These are phyloP conservation scores for Zoanthus sociatus DNA, from an alignment of 92 coral and sea anemone genomes.

Conservation along the genomic window DNA sequence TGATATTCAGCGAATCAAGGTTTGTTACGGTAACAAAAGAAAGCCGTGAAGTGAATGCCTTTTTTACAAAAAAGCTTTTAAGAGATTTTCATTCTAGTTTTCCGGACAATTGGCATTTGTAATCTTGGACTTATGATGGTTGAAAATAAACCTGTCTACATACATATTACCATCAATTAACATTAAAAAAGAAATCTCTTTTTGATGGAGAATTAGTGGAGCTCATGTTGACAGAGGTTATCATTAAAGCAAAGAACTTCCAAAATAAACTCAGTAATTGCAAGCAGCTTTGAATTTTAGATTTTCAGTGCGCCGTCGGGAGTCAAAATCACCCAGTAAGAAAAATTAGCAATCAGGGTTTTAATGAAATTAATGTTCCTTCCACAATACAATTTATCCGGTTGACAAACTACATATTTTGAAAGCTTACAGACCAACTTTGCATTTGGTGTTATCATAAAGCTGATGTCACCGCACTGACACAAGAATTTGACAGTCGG, in stretches of 20 bases:
- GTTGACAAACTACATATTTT: constrained; percentile 29
- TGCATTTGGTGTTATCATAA: constrained; percentile 13
- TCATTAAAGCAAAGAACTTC: constrained; percentile 22
- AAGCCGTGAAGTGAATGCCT: background rate
- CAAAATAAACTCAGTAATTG: constrained; percentile 28
- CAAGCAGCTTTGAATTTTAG: constrained; percentile 29
- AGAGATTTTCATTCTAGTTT: constrained; percentile 24
- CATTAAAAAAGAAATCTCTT: constrained; percentile 42
- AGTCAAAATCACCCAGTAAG: constrained; percentile 5
- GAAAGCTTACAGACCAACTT: constrained; percentile 5
- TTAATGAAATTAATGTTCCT: constrained; percentile 46
- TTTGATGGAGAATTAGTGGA: constrained; percentile 47
- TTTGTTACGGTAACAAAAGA: background rate
- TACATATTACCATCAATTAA: constrained; percentile 42
- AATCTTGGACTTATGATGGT: constrained; percentile 28
- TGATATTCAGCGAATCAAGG: constrained; percentile 15
- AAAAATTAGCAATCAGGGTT: constrained; percentile 28
- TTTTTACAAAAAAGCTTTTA: constrained; percentile 38
- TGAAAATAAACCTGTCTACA: constrained; percentile 48
- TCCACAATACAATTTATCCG: constrained; percentile 39
- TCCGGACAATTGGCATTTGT: constrained; percentile 49
- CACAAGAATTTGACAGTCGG: constrained; percentile 17
- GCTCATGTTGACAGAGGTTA: constrained; percentile 47
- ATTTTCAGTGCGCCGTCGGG: constrained; percentile 29
- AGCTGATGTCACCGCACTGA: constrained; percentile 21